Conservation (phyloP, 2,113 vertebrate species). For the Pundamilia nyererei region DNA sequence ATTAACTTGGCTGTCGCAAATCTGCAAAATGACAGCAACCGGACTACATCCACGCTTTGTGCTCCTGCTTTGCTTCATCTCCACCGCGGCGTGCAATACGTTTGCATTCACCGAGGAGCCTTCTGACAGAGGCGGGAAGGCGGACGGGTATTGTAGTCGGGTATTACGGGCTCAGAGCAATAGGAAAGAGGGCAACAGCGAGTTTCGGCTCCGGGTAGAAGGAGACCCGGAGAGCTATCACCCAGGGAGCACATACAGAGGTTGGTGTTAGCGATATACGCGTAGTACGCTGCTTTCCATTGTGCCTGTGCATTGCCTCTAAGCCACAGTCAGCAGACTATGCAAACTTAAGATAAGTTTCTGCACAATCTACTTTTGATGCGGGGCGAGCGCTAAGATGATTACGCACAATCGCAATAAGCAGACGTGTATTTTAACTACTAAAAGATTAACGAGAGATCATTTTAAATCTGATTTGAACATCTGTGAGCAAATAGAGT, state of each 20-base stretch:
- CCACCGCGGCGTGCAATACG: conserved; percentile 68
- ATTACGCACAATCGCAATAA: not conserved
- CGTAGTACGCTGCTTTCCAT: conserved; percentile 34
- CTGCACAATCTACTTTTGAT: not conserved
- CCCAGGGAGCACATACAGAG: conserved; percentile 92
- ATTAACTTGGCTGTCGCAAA: not conserved
- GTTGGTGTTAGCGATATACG: conserved; percentile 65
- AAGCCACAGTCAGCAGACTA: not conserved
- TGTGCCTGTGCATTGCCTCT: not conserved
- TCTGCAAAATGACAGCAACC: conserved; percentile 58
- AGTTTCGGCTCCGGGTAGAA: conserved; percentile 93
- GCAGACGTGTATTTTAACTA: not conserved
- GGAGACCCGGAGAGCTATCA: conserved; percentile 94
- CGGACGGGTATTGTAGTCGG: conserved; percentile 92
- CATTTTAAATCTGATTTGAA: not conserved
- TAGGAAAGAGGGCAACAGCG: conserved; percentile 84
- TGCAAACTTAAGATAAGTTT: conserved; percentile 26
- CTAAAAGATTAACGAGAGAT: not conserved
- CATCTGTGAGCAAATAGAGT: not conserved
- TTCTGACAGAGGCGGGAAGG: conserved; percentile 80
- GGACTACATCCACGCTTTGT: conserved; percentile 57
- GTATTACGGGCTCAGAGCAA: conserved; percentile 87
- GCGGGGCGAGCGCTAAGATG: not conserved
- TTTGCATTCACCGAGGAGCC: conserved; percentile 88
- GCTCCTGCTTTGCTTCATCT: conserved; percentile 75